Percentiles rank a stretch among this genome's conserved stretches.
These are phyloP conservation scores for Microtus obscurus DNA, from an alignment of 2,797 vertebrate genomes.

Conservation along the genomic window DNA sequence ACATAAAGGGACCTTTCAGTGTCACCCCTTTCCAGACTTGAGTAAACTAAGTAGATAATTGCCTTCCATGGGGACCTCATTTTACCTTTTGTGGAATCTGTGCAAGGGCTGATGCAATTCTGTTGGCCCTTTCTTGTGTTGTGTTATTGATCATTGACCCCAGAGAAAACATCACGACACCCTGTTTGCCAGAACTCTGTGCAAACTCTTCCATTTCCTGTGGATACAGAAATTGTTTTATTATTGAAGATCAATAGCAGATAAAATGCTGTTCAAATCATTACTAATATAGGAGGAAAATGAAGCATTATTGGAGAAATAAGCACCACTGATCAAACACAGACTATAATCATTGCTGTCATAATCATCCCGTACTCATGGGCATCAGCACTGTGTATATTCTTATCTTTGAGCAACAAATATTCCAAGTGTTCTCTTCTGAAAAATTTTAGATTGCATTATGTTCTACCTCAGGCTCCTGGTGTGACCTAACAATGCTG, in stretches of 20 bases:
- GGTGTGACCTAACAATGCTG: too few species aligned
- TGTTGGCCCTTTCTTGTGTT: constrained; percentile 88
- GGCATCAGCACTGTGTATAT: too few species aligned
- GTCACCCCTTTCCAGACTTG: not conserved
- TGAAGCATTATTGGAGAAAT: not conserved
- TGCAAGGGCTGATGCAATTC: constrained; percentile 92
- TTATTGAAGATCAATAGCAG: not conserved
- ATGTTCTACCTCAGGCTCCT: too few species aligned
- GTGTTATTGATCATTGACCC: constrained; percentile 92
- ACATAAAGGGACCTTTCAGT: not conserved
- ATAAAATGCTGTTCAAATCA: not conserved
- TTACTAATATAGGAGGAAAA: not conserved
- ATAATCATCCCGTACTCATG: not conserved
- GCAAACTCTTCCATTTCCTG: constrained; percentile 94
- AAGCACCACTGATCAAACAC: not conserved
- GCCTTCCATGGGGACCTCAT: accelerated
- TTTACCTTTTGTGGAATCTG: constrained; percentile 94
- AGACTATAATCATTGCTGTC: not conserved
- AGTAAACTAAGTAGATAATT: not conserved
- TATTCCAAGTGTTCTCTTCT: not conserved
- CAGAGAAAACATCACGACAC: constrained; percentile 93
- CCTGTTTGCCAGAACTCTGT: constrained; percentile 92
- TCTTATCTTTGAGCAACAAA: not conserved
- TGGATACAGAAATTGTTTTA: not conserved
- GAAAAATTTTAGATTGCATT: not conserved